Conservation (phyloP, 1,140 invertebrate genomes). For the Scylla paramamosain region DNA sequence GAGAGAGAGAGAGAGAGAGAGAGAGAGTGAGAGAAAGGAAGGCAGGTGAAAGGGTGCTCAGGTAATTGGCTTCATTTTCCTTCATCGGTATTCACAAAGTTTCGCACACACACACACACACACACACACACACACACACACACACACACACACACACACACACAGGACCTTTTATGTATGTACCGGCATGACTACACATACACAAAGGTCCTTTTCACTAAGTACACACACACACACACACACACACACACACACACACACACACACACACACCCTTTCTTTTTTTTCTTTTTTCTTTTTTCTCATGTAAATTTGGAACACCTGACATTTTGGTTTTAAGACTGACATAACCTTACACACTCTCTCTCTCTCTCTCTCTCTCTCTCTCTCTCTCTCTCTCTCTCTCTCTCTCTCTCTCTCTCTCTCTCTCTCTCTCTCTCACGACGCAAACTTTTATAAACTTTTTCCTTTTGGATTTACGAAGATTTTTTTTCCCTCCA, state of each 20-base stretch:
- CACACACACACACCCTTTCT: no score
- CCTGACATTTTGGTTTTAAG: no score
- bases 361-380: neutral
- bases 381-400: neutral
- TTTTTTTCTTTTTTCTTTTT: no score
- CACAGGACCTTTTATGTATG: neutral
- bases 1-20: no score
- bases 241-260: neutral
- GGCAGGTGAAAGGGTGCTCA: neutral
- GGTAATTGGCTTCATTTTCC: neutral
- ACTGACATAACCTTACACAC: neutral
- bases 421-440: neutral
- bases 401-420: neutral
- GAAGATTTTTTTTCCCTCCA: no score
- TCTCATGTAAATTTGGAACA: no score
- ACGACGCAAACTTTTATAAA: no score
- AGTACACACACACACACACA: constrained; percentile 19
- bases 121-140: neutral
- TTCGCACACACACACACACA: no score
- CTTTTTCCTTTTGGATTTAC: no score
- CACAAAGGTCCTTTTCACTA: neutral
- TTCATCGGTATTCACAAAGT: neutral
- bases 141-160: constrained; percentile 21
- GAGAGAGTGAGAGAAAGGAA: no score
- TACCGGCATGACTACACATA: neutral